A percentile compares a stretch with the other conserved stretches of the same genome.
Evolutionary conservation across 2,797 vertebrate species (phyloP).

Genomic region (Clarias laeviceps): DNA sequence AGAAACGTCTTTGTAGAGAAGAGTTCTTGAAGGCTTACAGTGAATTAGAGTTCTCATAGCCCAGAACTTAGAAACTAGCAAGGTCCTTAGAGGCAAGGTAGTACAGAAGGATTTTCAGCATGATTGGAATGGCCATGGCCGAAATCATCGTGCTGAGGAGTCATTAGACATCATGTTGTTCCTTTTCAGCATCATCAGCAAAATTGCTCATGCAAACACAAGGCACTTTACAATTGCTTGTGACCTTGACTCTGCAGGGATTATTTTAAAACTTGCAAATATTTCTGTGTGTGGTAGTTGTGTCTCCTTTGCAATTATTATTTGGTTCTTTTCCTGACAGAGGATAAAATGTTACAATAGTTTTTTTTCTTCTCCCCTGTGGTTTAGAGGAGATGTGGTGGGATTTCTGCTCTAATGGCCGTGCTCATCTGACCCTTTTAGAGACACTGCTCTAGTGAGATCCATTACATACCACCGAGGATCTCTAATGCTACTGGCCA

Average conservation of each 20-base stretch:
- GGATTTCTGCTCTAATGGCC: constrained; percentile 36
- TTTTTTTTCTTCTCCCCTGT: background rate
- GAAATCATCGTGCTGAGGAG: constrained; percentile 7
- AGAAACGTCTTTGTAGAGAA: background rate
- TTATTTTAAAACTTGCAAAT: background rate
- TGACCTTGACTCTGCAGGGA: background rate
- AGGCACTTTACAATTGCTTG: background rate
- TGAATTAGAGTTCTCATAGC: background rate
- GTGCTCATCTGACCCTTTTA: constrained; percentile 47
- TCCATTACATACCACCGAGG: constrained; percentile 32
- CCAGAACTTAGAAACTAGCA: background rate
- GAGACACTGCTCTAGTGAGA: constrained; percentile 23
- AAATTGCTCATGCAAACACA: background rate
- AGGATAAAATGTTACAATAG: constrained; percentile 11
- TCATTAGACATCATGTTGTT: background rate
- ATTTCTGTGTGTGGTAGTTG: background rate
- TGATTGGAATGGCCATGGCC: background rate
- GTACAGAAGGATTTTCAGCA: background rate
- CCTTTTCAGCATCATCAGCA: background rate
- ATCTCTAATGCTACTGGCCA: constrained; percentile 26
- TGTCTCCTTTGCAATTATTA: background rate
- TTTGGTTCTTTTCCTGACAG: constrained; percentile 10
- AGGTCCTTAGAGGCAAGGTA: background rate
- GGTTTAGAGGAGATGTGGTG: constrained; percentile 34
- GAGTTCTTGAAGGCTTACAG: background rate